phyloP scores from a whole-genome alignment of 1,140 invertebrate species.

The Sycobia sp. region DNA sequence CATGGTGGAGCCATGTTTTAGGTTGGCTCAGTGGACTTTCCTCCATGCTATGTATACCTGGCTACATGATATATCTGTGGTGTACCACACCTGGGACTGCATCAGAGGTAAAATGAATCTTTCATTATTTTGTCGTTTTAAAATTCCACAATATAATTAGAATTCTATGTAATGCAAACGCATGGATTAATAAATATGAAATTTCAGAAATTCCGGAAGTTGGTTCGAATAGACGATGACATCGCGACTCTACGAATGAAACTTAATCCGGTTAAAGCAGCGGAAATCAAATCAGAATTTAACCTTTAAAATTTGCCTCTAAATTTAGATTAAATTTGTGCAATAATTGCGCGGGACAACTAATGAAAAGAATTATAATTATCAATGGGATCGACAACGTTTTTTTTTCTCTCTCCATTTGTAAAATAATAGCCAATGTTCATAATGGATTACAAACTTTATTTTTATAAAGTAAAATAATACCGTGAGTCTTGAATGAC shows the following conservation, averaged over 20 bases:
- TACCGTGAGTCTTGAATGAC: too few species aligned
- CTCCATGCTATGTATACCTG: conserved; percentile 74
- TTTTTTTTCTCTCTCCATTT: too few species aligned
- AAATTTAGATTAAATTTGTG: too few species aligned
- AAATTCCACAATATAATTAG: too few species aligned
- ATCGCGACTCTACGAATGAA: conserved; percentile 73
- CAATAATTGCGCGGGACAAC: too few species aligned
- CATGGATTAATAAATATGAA: background rate
- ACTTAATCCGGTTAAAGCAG: conserved; percentile 60
- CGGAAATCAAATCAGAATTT: conserved; percentile 41
- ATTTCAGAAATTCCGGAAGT: conserved; percentile 75
- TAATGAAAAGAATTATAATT: too few species aligned
- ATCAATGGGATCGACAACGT: too few species aligned
- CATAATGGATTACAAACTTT: too few species aligned
- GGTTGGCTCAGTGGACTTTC: conserved; percentile 76
- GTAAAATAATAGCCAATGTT: too few species aligned
- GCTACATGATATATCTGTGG: conserved; percentile 68
- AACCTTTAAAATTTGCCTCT: conserved; percentile 48
- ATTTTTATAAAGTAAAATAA: too few species aligned
- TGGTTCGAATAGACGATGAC: conserved; percentile 80
- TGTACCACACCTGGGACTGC: conserved; percentile 63
- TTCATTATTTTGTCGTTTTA: too few species aligned
- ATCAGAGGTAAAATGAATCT: conserved; percentile 54
- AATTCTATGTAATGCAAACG: too few species aligned
- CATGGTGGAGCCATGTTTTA: conserved; percentile 70